These are phyloP conservation scores for Bombus breviceps DNA, from an alignment of 1,140 invertebrate species.

Conservation along the genomic window DNA sequence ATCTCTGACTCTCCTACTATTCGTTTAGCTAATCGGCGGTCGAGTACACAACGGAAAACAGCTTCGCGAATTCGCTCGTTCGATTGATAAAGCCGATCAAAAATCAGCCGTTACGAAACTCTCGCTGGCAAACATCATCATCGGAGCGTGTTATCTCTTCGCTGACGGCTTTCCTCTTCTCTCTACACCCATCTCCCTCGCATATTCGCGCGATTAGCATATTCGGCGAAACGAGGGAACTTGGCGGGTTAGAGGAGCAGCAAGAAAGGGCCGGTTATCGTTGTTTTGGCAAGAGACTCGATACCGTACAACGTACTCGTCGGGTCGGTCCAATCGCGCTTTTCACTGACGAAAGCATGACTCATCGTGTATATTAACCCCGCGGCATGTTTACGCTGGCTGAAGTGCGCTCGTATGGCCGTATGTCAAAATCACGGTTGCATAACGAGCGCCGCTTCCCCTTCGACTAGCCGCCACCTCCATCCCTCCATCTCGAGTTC, in stretches of 20 bases:
- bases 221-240: background rate
- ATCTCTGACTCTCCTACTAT: too few species aligned
- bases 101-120: background rate
- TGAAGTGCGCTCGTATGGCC: slow-evolving; percentile 47
- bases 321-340: slow-evolving; percentile 45
- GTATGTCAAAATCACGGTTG: slow-evolving; percentile 71
- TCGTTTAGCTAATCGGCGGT: too few species aligned
- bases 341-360: slow-evolving; percentile 59
- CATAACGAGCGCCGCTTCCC: slow-evolving; percentile 56
- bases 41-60: background rate
- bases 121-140: background rate
- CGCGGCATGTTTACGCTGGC: slow-evolving; percentile 66
- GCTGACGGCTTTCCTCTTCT: too few species aligned
- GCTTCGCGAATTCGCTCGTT: background rate
- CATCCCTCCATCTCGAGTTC: background rate
- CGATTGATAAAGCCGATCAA: background rate
- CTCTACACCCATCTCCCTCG: too few species aligned
- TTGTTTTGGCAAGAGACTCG: slow-evolving; percentile 48
- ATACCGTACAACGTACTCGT: slow-evolving; percentile 31
- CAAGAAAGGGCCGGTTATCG: background rate
- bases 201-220: background rate
- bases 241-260: background rate
- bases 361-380: slow-evolving; percentile 69
- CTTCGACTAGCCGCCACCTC: slow-evolving; percentile 1
- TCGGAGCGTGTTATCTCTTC: slow-evolving; percentile 1